A percentile compares a stretch with the other conserved stretches of the same genome.
phyloP scores from a whole-genome alignment of 1,140 invertebrate genomes.

The Nixonia krombeini region DNA sequence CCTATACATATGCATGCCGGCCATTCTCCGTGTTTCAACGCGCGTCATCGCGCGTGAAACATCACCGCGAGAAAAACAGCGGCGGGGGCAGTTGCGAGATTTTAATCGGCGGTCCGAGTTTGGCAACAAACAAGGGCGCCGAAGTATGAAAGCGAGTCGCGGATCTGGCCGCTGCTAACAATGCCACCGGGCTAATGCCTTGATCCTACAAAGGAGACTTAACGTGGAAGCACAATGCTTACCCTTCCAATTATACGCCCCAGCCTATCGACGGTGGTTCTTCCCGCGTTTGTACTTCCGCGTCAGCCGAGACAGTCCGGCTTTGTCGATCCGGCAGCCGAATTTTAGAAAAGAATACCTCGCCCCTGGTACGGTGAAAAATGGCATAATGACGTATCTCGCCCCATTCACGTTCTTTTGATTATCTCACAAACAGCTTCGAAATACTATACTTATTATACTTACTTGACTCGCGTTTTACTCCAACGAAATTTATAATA shows the following conservation, averaged over 20 bases:
- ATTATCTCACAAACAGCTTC: too few relatives aligned
- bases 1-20: constrained; percentile 3
- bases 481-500: too few relatives aligned
- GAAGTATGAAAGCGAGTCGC: too few relatives aligned
- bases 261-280: neutral
- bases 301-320: too few relatives aligned
- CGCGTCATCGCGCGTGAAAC: neutral
- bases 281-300: neutral
- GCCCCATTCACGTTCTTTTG: too few relatives aligned
- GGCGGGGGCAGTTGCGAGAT: too few relatives aligned
- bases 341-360: too few relatives aligned
- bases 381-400: too few relatives aligned
- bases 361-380: too few relatives aligned
- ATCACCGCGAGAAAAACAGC: neutral
- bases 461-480: too few relatives aligned
- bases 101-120: constrained; percentile 38
- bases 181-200: constrained; percentile 51
- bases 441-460: too few relatives aligned
- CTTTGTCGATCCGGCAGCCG: too few relatives aligned
- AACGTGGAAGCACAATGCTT: constrained; percentile 46
- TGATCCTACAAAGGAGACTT: constrained; percentile 58
- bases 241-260: constrained; percentile 55
- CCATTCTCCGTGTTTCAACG: neutral
- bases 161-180: constrained; percentile 35
- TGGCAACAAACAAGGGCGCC: constrained; percentile 50